A percentile compares a stretch with the other conserved stretches of the same genome.
Evolutionary conservation across 1,140 invertebrate genomes (phyloP).

Genomic region (Saccostrea glomerata): DNA sequence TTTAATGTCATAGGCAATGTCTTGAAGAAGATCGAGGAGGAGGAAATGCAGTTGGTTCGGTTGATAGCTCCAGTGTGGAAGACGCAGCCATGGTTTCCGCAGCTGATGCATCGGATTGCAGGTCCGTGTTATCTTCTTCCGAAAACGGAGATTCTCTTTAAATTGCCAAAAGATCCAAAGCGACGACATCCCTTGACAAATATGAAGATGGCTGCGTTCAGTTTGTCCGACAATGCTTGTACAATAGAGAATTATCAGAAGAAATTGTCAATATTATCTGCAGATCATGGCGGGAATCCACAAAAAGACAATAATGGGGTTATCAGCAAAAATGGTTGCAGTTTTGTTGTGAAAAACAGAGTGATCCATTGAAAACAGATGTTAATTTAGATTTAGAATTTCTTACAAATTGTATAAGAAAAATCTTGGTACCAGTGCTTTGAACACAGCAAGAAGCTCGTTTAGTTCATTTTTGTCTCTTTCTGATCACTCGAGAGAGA

Average conservation of each 20-base stretch:
- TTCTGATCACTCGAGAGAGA: neutral
- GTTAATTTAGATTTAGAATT: conserved; percentile 37
- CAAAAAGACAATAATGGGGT: conserved; percentile 47
- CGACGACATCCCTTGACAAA: conserved; percentile 42
- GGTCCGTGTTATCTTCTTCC: conserved; percentile 38
- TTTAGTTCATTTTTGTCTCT: conserved; percentile 27
- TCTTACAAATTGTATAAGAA: neutral
- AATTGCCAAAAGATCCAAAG: conserved; percentile 43
- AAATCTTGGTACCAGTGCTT: conserved; percentile 12
- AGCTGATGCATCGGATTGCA: conserved; percentile 43
- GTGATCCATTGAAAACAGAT: conserved; percentile 40
- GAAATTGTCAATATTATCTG: conserved; percentile 14
- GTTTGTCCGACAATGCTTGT: conserved; percentile 41
- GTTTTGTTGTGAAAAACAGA: conserved; percentile 48
- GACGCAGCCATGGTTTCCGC: conserved; percentile 56
- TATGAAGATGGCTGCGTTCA: conserved; percentile 36
- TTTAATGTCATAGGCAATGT: conserved; percentile 50
- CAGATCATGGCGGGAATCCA: conserved; percentile 46
- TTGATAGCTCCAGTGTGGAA: conserved; percentile 55
- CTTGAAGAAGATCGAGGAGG: conserved; percentile 45
- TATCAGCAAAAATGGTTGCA: conserved; percentile 43
- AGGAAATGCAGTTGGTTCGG: conserved; percentile 16
- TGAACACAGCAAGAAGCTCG: conserved; percentile 39
- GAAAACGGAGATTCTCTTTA: neutral
- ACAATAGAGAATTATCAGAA: conserved; percentile 32